Base-by-base conservation (phyloP, 1,140 invertebrate species). In the Mizuhopecten yessoensis region DNA sequence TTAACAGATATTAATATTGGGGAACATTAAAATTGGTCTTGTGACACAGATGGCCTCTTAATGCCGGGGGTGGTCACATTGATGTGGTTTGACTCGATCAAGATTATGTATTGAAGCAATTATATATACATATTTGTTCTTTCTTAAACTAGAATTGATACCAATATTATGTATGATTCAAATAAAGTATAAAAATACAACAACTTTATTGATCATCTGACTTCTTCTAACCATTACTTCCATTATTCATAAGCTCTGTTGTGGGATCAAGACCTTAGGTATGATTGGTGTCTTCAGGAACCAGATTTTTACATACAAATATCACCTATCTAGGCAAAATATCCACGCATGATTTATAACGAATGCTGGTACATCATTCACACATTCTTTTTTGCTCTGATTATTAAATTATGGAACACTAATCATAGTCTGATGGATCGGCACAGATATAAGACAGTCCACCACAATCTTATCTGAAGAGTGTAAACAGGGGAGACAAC, bases 401-500 rank as follows among this genome's bases (percentile, higher is more conserved):
- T 29, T 75, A 75, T 75, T 75, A 17, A 75, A 75, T 75, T 75
- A 75, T 75, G n/a, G n/a, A 75, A 11, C n/a, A 75, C 23, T 75
- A 75, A 75, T 75, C 23, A 75, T 29, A 29, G 57, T 29, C 0
- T 75, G 57, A 75, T 75, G n/a, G 57, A 75, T 75, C 57, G 3
- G 17, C 42, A 45, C 42, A 45, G 17, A 45, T 45, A 75, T 29
- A 75, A 29, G 29, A 75, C 57, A 29, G 57, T n/a, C 57, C 57
- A 5, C 0, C 9, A 75, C 57, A 29, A n/a, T 75, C 29, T 75
- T 5, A 29, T 29, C 57, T 75, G n/a, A 75, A 75, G 57, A 75
- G n/a, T 29, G 1, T 75, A 75, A 75, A 75, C 57, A 75, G n/a
- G 57, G 57, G 57, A 75, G 57, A 75, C 57, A 75, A 75, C 57